Evolutionary conservation across 53 echinoderm and acorn worm species (phyloP).

Genomic region (Hippasteria phrygiana): DNA sequence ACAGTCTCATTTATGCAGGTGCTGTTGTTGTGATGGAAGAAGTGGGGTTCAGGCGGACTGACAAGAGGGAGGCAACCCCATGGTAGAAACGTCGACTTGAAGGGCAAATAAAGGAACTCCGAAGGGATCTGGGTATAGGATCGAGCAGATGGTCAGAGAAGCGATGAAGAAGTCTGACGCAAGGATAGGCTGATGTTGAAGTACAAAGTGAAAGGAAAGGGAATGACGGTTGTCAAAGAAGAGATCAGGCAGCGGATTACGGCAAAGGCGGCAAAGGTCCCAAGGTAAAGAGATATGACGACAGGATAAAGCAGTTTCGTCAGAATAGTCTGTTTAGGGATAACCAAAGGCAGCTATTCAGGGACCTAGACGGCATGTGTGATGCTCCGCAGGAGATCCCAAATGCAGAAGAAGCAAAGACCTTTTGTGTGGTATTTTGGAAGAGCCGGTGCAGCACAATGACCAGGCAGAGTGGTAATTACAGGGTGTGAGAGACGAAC

Average conservation of each 20-base stretch:
- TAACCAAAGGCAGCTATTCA: background rate
- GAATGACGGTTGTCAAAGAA: background rate
- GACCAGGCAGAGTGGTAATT: background rate
- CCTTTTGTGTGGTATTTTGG: background rate
- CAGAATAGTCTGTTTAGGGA: background rate
- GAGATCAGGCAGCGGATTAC: background rate
- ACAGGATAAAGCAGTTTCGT: background rate
- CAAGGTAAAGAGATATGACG: background rate
- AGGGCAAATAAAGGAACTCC: background rate
- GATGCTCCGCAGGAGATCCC: background rate
- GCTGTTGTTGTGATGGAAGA: background rate
- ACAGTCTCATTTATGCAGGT: background rate
- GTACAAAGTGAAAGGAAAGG: no score
- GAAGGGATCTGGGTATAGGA: background rate
- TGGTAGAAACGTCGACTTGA: background rate
- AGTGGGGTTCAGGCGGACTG: background rate
- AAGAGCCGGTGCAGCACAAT: background rate
- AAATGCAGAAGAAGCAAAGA: background rate
- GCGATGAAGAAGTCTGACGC: background rate
- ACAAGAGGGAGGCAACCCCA: background rate
- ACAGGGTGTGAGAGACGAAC: no score
- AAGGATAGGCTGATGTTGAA: background rate
- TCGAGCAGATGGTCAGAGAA: background rate
- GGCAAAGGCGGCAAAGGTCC: background rate
- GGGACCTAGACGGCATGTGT: background rate